These are phyloP conservation scores for Zygothrica quintamaculata DNA, from an alignment of 2,888 invertebrate species.

Conservation along the genomic window DNA sequence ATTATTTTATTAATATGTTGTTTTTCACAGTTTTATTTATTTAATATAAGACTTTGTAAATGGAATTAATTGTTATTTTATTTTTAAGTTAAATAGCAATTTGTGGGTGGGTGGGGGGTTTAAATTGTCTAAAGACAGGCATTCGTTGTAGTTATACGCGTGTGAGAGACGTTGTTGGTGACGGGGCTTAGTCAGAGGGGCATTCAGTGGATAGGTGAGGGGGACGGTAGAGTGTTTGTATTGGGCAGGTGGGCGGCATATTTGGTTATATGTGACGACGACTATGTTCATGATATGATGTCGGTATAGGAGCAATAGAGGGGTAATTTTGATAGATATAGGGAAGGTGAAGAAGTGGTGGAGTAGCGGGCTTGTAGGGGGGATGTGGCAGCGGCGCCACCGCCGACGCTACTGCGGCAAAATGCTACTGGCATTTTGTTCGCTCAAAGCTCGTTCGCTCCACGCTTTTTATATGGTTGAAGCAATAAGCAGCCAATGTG, in stretches of 20 bases:
- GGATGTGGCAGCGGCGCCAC: constrained; percentile 53
- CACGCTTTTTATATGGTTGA: constrained; percentile 76
- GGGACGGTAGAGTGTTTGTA: constrained; percentile 5
- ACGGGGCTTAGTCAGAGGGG: constrained; percentile 11
- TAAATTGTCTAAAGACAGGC: constrained; percentile 23
- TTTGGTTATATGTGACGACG: constrained; percentile 60
- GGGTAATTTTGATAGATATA: constrained; percentile 1
- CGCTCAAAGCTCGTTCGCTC: constrained; percentile 75
- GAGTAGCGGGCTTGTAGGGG: too few species aligned
- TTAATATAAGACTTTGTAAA: constrained; percentile 37
- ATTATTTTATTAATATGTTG: background rate
- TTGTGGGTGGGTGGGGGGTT: background rate
- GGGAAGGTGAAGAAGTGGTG: background rate
- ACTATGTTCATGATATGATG: constrained; percentile 39
- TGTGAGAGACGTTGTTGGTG: constrained; percentile 32
- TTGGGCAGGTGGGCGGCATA: constrained; percentile 48
- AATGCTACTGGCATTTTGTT: constrained; percentile 81
- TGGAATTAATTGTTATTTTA: constrained; percentile 33
- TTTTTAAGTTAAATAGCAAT: constrained; percentile 13
- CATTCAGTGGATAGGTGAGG: background rate
- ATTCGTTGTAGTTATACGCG: constrained; percentile 56
- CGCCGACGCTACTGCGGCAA: constrained; percentile 55
- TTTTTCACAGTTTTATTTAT: constrained; percentile 1
- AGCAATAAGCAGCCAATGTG: constrained; percentile 62
- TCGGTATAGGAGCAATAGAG: constrained; percentile 9